A percentile compares a stretch with the other conserved stretches of the same genome.
Evolutionary conservation across 2,797 vertebrate species (phyloP).

Genomic region (Bradypodion ventrale): DNA sequence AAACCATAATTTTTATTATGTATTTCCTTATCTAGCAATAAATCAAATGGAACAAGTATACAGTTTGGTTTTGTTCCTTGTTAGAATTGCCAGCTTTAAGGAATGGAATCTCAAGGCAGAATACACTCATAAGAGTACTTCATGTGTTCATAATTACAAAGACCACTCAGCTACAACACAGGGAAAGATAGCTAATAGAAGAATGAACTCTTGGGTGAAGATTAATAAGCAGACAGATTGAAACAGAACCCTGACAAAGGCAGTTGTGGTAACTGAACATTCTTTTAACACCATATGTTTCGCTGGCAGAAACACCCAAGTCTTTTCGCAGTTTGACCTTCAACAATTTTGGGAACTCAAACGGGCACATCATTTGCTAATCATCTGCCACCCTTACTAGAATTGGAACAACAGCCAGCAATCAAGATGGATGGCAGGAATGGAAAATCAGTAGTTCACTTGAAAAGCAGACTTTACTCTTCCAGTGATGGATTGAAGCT

Average conservation of each 20-base stretch:
- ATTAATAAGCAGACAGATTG: slow-evolving; percentile 50
- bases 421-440: slow-evolving; percentile 48
- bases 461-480: slow-evolving; percentile 42
- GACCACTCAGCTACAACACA: slow-evolving; percentile 34
- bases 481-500: slow-evolving; percentile 61
- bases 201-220: slow-evolving; percentile 38
- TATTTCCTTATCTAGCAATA: slow-evolving; percentile 14
- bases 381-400: slow-evolving; percentile 36
- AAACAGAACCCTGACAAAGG: slow-evolving; percentile 18
- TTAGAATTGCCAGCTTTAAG: background rate
- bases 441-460: slow-evolving; percentile 49
- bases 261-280: slow-evolving; percentile 22
- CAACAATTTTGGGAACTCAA: slow-evolving; percentile 39
- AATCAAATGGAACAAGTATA: background rate
- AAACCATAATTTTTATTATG: background rate
- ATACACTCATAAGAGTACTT: background rate
- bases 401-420: slow-evolving; percentile 37
- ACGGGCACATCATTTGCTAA: slow-evolving; percentile 49
- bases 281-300: slow-evolving; percentile 32
- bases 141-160: slow-evolving; percentile 24
- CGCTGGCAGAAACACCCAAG: slow-evolving; percentile 33
- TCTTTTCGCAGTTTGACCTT: slow-evolving; percentile 56
- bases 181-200: slow-evolving; percentile 35
- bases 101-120: slow-evolving; percentile 9
- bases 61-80: background rate